Conservation (phyloP, 2,797 vertebrate species). For the Characodon lateralis region DNA sequence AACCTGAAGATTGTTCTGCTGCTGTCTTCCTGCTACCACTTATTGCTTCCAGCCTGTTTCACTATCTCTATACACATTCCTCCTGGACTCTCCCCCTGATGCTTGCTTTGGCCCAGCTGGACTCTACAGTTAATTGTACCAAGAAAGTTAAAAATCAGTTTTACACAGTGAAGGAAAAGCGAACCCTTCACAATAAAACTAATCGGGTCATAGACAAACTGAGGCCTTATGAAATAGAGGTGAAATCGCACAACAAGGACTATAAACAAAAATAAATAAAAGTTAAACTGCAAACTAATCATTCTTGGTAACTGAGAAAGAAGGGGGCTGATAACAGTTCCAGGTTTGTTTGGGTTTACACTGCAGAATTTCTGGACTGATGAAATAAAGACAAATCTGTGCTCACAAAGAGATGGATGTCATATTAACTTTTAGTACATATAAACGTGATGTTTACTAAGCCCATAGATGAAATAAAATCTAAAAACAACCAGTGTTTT, state of each 20-base stretch:
- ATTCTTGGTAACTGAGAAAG: not conserved
- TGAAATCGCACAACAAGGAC: not conserved
- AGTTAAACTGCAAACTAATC: not conserved
- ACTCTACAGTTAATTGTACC: slow-evolving; percentile 3
- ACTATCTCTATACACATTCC: slow-evolving; percentile 30
- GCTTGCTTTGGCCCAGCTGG: slow-evolving; percentile 48
- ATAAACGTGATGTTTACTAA: not conserved
- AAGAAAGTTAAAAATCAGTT: slow-evolving; percentile 5
- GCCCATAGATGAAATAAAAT: not conserved
- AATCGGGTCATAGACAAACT: not conserved
- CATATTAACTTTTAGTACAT: not conserved
- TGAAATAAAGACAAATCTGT: not conserved
- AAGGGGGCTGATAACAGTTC: not conserved
- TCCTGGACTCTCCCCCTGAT: slow-evolving; percentile 30
- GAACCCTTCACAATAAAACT: not conserved
- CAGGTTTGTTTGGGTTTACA: not conserved
- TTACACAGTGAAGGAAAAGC: not conserved
- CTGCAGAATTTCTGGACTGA: not conserved
- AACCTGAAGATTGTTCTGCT: not conserved
- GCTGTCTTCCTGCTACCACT: not conserved
- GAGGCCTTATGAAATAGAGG: not conserved
- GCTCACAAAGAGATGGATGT: not conserved
- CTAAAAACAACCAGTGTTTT: not conserved
- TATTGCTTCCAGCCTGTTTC: slow-evolving; percentile 24
- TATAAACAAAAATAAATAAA: not conserved